Percentiles rank a stretch among this genome's conserved stretches.
Evolutionary conservation across 64 coral and sea anemone species (phyloP).

Genomic region (Cladopsammia gracilis): DNA sequence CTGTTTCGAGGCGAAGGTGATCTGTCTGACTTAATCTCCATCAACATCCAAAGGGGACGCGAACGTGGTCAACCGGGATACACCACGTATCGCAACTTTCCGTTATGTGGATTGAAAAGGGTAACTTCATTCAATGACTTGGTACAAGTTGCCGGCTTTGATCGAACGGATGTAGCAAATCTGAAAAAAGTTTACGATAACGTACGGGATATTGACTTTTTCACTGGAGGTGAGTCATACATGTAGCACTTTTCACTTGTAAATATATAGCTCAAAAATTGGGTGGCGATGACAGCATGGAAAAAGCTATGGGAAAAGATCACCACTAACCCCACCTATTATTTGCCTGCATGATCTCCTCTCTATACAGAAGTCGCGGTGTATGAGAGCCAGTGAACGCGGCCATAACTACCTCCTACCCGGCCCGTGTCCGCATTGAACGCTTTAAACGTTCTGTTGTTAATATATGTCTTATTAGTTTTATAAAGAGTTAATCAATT

Average conservation of each 20-base stretch:
- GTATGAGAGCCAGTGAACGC: too few relatives aligned
- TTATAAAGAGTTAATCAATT: too few relatives aligned
- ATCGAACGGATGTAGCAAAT: neutral
- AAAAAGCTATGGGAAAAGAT: too few relatives aligned
- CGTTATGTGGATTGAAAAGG: conserved; percentile 1
- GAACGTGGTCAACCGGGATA: conserved; percentile 68
- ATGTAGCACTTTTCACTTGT: too few relatives aligned
- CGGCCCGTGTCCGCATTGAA: too few relatives aligned
- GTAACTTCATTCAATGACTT: conserved; percentile 5
- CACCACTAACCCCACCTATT: too few relatives aligned
- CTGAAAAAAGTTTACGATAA: neutral
- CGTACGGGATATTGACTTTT: conserved; percentile 67
- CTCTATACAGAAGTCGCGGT: too few relatives aligned
- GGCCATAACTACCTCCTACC: too few relatives aligned
- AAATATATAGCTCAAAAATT: too few relatives aligned
- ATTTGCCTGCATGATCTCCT: too few relatives aligned
- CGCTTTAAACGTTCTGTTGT: too few relatives aligned
- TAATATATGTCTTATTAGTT: too few relatives aligned
- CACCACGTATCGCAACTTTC: conserved; percentile 14
- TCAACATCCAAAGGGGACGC: conserved; percentile 67
- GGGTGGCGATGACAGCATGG: neutral
- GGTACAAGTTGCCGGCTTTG: neutral
- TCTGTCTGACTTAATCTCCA: conserved; percentile 48
- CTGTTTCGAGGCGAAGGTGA: neutral
- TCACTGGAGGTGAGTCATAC: conserved; percentile 10